A percentile compares a stretch with the other conserved stretches of the same genome.
Evolutionary conservation across 2,113 vertebrate genomes (phyloP).

Genomic region (Lichenostomus cassidix): DNA sequence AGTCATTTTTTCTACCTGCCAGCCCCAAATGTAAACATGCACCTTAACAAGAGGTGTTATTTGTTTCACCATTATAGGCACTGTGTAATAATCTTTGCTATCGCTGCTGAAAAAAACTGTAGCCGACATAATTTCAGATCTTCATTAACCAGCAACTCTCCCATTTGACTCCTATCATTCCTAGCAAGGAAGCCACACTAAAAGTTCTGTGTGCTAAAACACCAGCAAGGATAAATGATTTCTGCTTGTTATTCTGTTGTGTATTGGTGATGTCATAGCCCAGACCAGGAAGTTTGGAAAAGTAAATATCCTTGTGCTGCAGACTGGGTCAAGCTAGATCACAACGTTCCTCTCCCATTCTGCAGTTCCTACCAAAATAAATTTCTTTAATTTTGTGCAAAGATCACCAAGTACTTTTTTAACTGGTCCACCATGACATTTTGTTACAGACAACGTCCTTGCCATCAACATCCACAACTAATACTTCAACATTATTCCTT

Average conservation of each 20-base stretch:
- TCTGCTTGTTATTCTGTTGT: neutral
- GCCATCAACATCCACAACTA: neutral
- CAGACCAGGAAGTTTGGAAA: neutral
- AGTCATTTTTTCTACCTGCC: neutral
- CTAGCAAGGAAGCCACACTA: neutral
- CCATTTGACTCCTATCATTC: neutral
- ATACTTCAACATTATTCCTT: neutral
- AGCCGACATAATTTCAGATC: neutral
- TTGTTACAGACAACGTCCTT: neutral
- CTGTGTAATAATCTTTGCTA: neutral
- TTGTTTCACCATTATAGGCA: neutral
- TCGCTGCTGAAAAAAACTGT: neutral
- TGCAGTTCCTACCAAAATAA: neutral
- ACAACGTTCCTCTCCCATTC: neutral
- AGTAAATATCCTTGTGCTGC: neutral
- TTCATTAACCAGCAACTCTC: neutral
- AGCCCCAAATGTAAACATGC: neutral
- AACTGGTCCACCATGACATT: neutral
- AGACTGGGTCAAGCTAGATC: neutral
- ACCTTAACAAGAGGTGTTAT: neutral
- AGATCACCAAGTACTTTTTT: neutral
- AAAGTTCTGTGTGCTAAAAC: neutral
- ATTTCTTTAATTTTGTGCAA: neutral
- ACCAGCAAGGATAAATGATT: neutral
- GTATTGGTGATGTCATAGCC: neutral